Conservation (phyloP, 92 coral and sea anemone genomes). For the Epizoanthus fatuus region DNA sequence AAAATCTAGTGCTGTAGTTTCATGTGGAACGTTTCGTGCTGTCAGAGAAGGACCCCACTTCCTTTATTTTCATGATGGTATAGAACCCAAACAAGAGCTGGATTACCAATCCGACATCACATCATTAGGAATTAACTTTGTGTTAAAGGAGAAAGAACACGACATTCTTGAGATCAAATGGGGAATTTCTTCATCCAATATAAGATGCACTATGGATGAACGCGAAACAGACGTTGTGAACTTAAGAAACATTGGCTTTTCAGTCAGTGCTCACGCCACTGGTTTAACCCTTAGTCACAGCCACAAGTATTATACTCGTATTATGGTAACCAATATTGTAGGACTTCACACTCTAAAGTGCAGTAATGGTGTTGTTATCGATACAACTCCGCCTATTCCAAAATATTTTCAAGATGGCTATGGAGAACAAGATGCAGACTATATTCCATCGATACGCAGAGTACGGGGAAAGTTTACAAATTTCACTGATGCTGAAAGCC, state of each 20-base stretch:
- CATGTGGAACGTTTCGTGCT: conserved; percentile 72
- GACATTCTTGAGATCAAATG: conserved; percentile 71
- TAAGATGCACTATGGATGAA: conserved; percentile 65
- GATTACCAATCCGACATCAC: conserved; percentile 76
- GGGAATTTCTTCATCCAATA: conserved; percentile 74
- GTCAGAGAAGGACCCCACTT: conserved; percentile 74
- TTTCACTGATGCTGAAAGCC: conserved; percentile 80
- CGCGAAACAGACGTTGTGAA: conserved; percentile 70
- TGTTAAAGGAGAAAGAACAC: conserved; percentile 43
- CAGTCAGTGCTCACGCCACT: conserved; percentile 63
- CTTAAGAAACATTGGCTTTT: conserved; percentile 73
- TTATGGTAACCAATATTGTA: conserved; percentile 56
- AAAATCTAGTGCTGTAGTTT: conserved; percentile 65
- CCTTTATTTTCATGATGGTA: conserved; percentile 78
- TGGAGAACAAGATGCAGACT: conserved; percentile 64
- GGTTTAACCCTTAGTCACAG: conserved; percentile 75
- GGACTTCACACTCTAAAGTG: conserved; percentile 79
- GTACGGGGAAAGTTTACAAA: conserved; percentile 73
- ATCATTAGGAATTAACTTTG: conserved; percentile 73
- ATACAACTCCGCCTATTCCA: conserved; percentile 83
- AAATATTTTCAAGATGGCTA: conserved; percentile 61
- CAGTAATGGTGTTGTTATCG: conserved; percentile 88
- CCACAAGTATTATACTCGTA: conserved; percentile 73
- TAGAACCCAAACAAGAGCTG: conserved; percentile 47
- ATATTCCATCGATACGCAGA: conserved; percentile 65